Percentiles rank a stretch among this genome's conserved stretches.
Evolutionary conservation across 2,888 invertebrate species (phyloP).

Genomic region (Diadromus collaris): DNA sequence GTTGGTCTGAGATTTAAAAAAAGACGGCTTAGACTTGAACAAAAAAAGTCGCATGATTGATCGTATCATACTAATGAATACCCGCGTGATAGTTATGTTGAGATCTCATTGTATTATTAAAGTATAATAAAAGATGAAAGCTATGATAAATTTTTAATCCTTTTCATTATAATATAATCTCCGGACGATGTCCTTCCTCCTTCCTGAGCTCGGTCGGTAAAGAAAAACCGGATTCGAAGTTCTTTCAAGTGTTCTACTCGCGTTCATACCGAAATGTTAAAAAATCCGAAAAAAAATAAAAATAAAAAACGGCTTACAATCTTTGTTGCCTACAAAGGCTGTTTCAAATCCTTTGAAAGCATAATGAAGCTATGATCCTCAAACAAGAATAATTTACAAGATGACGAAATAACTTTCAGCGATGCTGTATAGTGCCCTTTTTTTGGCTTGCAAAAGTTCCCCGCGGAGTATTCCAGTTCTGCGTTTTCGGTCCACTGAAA

Average conservation of each 20-base stretch:
- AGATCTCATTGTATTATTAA: conserved; percentile 66
- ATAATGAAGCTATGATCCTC: too few species aligned
- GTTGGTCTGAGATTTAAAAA: conserved; percentile 6
- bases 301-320: not conserved
- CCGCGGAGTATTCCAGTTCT: too few species aligned
- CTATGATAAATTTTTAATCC: conserved; percentile 32
- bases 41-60: conserved; percentile 23
- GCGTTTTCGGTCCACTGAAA: not conserved
- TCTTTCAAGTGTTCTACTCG: too few species aligned
- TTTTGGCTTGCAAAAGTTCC: not conserved
- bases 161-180: not conserved
- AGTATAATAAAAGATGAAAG: conserved; percentile 59
- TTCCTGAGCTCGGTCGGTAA: too few species aligned
- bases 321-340: not conserved
- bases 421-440: not conserved
- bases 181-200: too few species aligned
- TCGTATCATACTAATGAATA: conserved; percentile 22
- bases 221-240: too few species aligned
- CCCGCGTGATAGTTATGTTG: conserved; percentile 55
- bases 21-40: conserved; percentile 2
- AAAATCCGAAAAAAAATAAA: too few species aligned
- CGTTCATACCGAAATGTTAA: too few species aligned
- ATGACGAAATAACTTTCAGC: not conserved
- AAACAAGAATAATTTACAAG: not conserved
- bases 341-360: too few species aligned